Base-by-base conservation (phyloP, 2,797 vertebrate genomes). In the Brachymystax lenok region DNA sequence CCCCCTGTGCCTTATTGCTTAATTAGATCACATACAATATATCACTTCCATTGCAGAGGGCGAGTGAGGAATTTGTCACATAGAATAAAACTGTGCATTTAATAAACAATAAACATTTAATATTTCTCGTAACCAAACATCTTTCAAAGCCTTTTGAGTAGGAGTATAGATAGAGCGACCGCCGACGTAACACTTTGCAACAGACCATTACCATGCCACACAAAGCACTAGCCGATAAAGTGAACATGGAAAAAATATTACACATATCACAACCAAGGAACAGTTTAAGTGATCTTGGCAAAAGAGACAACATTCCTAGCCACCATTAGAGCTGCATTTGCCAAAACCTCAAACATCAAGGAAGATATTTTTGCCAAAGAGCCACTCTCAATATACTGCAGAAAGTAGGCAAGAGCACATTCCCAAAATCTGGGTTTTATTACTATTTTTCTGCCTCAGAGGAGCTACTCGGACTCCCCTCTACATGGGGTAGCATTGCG, bases 361-460 rank as follows among this genome's bases (percentile, higher is more conserved):
- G 35, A 69, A 82, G 63, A 74, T 71, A 52, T 68, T 63, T 59
- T 67, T 21, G 75, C 73, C 77, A 59, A 64, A 84, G 59, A 74
- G 78, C 83, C 73, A 78, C 50, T 73, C 69, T 79, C 54, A 69
- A 68, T 63, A 50, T 74, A 46, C 69, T 27, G 66, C 19, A 66
- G 21, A 24, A 63, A 7, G 33, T 67, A 75, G 59, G 63, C 75
- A 81, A 54, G 77, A 66, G 24, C 61, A 69, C 73, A 75, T 72
- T 74, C 68, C 73, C 73, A 79, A 4, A 76, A 71, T 74, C 80
- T 86, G 80, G 46, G 84, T 73, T 74, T 81, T 68, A 83, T 85
- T 77, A 83, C 67, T 19, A 40, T 70, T 75, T 78, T 10, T 61
- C 33, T 75, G 70, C 77, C 76, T 75, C 33, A 77, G 54, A 16